These are phyloP conservation scores for Tethea ocularis DNA, from an alignment of 2,888 invertebrate species.

Conservation along the genomic window DNA sequence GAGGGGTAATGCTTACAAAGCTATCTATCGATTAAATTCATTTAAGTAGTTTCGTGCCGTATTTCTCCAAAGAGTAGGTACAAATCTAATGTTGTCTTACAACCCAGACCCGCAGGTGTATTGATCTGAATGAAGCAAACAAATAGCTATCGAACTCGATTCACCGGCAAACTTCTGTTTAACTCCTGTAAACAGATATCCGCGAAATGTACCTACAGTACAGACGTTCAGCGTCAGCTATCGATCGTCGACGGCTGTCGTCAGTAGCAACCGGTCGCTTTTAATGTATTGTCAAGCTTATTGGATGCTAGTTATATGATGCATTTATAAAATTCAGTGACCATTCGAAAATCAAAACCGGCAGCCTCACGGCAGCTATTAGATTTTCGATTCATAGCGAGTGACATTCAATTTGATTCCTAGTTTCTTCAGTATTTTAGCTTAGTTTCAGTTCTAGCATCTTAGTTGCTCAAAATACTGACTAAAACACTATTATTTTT, in stretches of 20 bases:
- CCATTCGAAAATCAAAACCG: not conserved
- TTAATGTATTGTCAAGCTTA: not conserved
- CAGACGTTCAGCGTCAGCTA: conserved; percentile 8
- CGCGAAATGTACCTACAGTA: not conserved
- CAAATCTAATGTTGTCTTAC: no score
- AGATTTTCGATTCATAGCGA: not conserved
- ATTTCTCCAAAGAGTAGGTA: no score
- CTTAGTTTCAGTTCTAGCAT: no score
- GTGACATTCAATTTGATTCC: not conserved
- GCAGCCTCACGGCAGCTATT: no score
- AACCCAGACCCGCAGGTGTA: not conserved
- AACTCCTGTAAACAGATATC: conserved; percentile 7
- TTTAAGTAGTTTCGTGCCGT: no score
- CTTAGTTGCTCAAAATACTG: not conserved
- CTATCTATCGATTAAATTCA: no score
- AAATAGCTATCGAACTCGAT: conserved; percentile 4
- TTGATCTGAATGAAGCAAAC: conserved; percentile 6
- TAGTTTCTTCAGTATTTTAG: no score
- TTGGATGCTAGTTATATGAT: not conserved
- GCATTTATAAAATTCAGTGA: not conserved
- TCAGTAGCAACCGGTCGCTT: conserved; percentile 21
- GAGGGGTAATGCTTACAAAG: no score
- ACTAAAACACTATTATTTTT: not conserved
- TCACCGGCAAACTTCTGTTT: conserved; percentile 8
- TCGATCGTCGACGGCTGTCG: conserved; percentile 23